Percentiles rank a stretch among this genome's conserved stretches.
Conservation (phyloP, 2,888 invertebrate genomes). For the Cryptophagus acutangulus region DNA sequence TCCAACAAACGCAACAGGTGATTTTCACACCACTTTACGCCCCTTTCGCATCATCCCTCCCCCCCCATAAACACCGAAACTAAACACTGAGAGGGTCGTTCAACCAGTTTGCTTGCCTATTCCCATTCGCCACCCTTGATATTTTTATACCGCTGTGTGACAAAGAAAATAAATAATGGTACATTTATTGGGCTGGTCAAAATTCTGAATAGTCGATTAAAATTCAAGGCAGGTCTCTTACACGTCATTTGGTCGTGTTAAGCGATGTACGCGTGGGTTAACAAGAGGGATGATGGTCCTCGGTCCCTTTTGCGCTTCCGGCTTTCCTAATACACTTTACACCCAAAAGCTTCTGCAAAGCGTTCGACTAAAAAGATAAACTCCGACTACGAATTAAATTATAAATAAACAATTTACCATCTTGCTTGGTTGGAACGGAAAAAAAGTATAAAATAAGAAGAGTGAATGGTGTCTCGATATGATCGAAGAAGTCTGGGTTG, state of each 20-base stretch:
- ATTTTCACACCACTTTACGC: conserved; percentile 16
- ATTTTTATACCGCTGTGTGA: too few relatives aligned
- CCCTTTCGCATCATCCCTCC: conserved; percentile 7
- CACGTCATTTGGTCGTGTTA: conserved; percentile 50
- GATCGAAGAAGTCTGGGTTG: conserved; percentile 52
- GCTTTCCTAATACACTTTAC: too few relatives aligned
- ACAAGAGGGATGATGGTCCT: too few relatives aligned
- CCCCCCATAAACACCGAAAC: conserved; percentile 7
- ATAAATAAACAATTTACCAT: conserved; percentile 7
- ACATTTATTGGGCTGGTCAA: too few relatives aligned
- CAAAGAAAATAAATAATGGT: too few relatives aligned
- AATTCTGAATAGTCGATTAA: conserved; percentile 30
- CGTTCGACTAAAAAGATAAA: conserved; percentile 44
- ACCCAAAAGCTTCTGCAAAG: too few relatives aligned
- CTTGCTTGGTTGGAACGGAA: neutral
- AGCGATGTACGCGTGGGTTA: conserved; percentile 29
- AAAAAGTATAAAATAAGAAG: conserved; percentile 1
- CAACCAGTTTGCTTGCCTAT: too few relatives aligned
- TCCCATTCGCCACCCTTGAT: too few relatives aligned
- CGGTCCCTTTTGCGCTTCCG: too few relatives aligned
- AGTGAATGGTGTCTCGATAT: conserved; percentile 43
- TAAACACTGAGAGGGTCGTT: too few relatives aligned
- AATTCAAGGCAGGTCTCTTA: conserved; percentile 40
- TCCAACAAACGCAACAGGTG: conserved; percentile 18
- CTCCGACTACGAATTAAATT: conserved; percentile 24